Evolutionary conservation across 2,113 vertebrate genomes (phyloP), one percentile per base, ranked within the genome.

Genomic region (Trematocara zebra): DNA sequence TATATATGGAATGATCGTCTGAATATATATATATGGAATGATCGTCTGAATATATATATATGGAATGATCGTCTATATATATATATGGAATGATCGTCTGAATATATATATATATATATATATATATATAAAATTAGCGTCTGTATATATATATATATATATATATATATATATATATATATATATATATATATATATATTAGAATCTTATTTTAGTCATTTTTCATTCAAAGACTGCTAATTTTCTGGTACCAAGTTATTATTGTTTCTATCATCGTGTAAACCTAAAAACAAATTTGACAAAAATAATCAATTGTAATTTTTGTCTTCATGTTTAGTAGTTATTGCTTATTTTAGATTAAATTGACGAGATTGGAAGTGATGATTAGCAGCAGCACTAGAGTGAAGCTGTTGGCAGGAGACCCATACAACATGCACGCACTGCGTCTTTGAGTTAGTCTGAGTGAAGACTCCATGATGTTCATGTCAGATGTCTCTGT

Each of bases 241-340:
- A 42, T 69, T 42, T 44, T 2, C 67, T 72, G 64, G 12, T 44
- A 17, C 40, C 0, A 1, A 17, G 8, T 44, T 44, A 10, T 72
- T 44, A 26, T 72, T 15, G n/a, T 42, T 72, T 44, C 67, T 26
- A 0, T 23, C 40, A 15, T 26, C 1, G 2, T 17, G 12, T 0
- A 15, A 15, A 10, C 5, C 5, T 10, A 44, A 72, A 44, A 72
- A 72, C 0, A 0, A 10, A 44, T 26, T 10, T 72, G 20, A 72
- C 5, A 26, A 26, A 44, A 26, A 10, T 72, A 72, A 72, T 15
- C 3, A 15, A 17, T 9, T 4, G 37, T 72, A 23, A 23, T 40
- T 67, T 67, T 5, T 40, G 7, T 67, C 6, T 67, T 40, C 7
- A 3, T 14, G 12, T 69, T 26, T 8, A 15, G 20, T 26, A 69